A percentile compares a stretch with the other conserved stretches of the same genome.
phyloP scores from a whole-genome alignment of 2,888 invertebrate species.

The Epistrophe eligans region DNA sequence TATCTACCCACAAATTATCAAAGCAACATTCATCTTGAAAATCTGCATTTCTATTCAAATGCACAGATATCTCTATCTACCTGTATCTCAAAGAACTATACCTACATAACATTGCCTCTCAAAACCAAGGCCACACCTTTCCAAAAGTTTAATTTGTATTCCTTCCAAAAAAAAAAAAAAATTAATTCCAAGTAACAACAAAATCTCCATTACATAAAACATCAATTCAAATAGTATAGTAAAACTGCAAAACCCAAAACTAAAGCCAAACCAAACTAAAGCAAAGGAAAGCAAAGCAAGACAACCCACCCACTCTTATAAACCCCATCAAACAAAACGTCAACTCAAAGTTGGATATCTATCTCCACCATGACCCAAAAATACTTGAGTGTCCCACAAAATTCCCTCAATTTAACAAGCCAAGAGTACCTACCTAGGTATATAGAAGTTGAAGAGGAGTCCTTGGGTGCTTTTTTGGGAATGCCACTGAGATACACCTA shows the following conservation, averaged over 20 bases:
- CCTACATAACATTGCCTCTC: no score
- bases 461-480: constrained; percentile 14
- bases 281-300: neutral
- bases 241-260: neutral
- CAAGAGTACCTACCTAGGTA: no score
- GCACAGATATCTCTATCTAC: no score
- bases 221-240: constrained; percentile 6
- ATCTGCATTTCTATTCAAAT: no score
- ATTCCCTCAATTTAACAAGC: constrained; percentile 58
- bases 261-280: neutral
- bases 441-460: neutral
- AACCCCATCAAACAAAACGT: constrained; percentile 52
- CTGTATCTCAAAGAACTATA: no score
- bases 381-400: constrained; percentile 57
- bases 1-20: no score
- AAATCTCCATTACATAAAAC: constrained; percentile 14
- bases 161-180: neutral
- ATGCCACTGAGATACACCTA: constrained; percentile 4
- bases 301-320: neutral
- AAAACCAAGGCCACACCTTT: neutral
- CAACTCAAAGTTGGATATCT: constrained; percentile 31
- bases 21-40: no score
- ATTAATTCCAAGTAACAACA: neutral
- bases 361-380: constrained; percentile 56
- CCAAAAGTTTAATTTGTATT: neutral